phyloP scores from a whole-genome alignment of 35 echinoderm and acorn worm genomes.

The Strongylocentrotus purpuratus region DNA sequence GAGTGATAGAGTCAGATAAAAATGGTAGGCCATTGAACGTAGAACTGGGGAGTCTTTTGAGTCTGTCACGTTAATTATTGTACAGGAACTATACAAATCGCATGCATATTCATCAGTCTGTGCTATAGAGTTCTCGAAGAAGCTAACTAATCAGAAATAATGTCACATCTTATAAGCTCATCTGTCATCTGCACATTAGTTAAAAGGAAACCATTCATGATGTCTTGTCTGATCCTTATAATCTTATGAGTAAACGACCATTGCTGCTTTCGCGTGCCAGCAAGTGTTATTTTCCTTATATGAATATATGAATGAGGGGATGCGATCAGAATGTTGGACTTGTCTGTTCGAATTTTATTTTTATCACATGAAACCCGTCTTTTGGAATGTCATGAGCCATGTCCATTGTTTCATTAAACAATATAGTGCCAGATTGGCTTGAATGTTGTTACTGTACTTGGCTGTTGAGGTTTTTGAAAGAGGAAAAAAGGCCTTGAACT shows the following conservation, averaged over 20 bases:
- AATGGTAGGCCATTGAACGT: too few species aligned
- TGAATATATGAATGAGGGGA: too few species aligned
- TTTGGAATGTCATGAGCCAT: background rate
- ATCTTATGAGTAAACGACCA: background rate
- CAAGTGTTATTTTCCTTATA: background rate
- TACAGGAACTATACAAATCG: too few species aligned
- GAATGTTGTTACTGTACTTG: background rate
- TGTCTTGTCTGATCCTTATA: background rate
- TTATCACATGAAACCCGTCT: background rate
- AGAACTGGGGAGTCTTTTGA: too few species aligned
- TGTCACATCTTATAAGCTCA: background rate
- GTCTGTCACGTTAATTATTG: too few species aligned
- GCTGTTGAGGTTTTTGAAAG: background rate
- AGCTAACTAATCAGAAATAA: background rate
- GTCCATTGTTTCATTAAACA: background rate
- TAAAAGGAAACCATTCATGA: background rate
- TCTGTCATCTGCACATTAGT: background rate
- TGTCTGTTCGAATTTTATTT: background rate
- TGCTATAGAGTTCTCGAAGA: background rate
- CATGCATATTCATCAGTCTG: background rate
- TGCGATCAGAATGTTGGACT: background rate
- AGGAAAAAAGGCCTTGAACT: background rate
- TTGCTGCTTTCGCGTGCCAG: background rate
- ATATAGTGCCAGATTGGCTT: background rate
- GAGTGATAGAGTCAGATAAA: too few species aligned